phyloP scores from a whole-genome alignment of 2,113 vertebrate species.

The Scytalopus superciliaris region DNA sequence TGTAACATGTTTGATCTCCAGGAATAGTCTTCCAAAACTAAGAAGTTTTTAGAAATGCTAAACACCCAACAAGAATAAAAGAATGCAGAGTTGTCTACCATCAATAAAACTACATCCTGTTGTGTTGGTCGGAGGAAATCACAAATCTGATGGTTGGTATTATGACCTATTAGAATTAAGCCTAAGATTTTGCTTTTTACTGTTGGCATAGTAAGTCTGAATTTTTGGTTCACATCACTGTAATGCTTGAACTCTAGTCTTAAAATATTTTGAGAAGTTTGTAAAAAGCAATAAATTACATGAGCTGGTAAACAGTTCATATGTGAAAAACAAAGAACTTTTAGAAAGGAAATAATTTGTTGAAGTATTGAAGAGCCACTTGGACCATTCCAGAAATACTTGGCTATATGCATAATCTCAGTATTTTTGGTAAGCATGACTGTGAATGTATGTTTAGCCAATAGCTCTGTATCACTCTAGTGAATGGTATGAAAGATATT shows the following conservation, averaged over 20 bases:
- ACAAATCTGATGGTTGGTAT: not conserved
- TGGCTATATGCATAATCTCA: not conserved
- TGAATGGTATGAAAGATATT: not conserved
- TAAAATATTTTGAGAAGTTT: not conserved
- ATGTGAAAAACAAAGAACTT: not conserved
- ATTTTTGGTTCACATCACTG: not conserved
- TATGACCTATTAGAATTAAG: not conserved
- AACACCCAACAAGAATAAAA: not conserved
- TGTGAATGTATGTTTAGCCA: not conserved
- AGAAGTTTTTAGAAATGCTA: not conserved
- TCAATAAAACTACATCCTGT: not conserved
- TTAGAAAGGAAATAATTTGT: not conserved
- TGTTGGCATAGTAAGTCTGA: not conserved
- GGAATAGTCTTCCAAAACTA: not conserved
- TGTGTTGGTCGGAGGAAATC: not conserved
- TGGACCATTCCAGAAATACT: not conserved
- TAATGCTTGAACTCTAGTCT: not conserved
- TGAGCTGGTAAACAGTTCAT: not conserved
- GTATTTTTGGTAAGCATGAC: not conserved
- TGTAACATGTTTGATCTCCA: not conserved
- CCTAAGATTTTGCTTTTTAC: not conserved
- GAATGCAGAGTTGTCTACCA: not conserved
- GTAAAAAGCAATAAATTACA: not conserved
- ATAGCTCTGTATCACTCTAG: not conserved
- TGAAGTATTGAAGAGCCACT: not conserved